Conservation (phyloP, 53 echinoderm and acorn worm genomes). For the Astropecten irregularis region DNA sequence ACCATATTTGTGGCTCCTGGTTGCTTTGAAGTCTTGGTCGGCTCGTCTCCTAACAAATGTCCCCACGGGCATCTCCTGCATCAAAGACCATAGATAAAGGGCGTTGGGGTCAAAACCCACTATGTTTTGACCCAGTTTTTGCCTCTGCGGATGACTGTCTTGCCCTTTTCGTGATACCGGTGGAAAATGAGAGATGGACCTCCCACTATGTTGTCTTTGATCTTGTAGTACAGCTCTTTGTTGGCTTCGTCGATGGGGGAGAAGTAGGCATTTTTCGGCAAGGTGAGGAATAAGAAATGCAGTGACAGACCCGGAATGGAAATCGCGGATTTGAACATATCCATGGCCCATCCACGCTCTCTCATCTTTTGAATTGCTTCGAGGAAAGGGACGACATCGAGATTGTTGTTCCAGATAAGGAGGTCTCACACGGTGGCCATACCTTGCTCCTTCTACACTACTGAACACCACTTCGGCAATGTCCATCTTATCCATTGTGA, state of each 20-base stretch:
- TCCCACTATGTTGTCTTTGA: slow-evolving; percentile 11
- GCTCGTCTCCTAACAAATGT: slow-evolving; percentile 7
- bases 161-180: slow-evolving; percentile 17
- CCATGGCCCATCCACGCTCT: neutral
- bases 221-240: slow-evolving; percentile 25
- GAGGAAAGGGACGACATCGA: slow-evolving; percentile 36
- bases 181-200: slow-evolving; percentile 33
- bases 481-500: neutral
- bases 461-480: neutral
- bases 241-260: neutral
- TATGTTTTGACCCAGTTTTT: slow-evolving; percentile 14
- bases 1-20: neutral
- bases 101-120: slow-evolving; percentile 44
- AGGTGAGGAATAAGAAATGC: neutral
- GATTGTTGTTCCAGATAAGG: slow-evolving; percentile 54
- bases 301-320: slow-evolving; percentile 12
- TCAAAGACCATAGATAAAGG: slow-evolving; percentile 21
- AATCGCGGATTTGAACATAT: slow-evolving; percentile 25
- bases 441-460: slow-evolving; percentile 24
- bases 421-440: slow-evolving; percentile 22
- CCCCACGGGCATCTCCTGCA: slow-evolving; percentile 29
- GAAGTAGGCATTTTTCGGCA: neutral
- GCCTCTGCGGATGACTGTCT: slow-evolving; percentile 12
- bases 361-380: slow-evolving; percentile 24
- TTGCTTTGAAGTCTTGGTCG: neutral